Conservation (phyloP, 1,140 invertebrate species). For the Diabrotica virgifera region DNA sequence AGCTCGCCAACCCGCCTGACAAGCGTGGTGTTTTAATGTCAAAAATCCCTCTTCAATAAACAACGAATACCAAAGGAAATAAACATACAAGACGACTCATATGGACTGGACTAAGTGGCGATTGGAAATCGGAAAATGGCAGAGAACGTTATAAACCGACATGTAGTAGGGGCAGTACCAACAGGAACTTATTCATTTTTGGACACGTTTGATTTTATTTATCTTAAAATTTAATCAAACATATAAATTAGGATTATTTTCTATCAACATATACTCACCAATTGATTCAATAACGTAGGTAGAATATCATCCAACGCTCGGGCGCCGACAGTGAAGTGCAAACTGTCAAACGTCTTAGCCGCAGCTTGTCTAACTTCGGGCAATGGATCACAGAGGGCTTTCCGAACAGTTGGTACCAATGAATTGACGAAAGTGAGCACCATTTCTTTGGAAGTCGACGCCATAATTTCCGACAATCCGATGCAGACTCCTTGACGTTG, state of each 20-base stretch:
- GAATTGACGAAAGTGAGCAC: constrained; percentile 91
- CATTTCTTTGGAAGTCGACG: constrained; percentile 93
- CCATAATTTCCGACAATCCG: constrained; percentile 97
- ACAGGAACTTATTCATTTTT: no score
- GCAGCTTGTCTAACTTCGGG: constrained; percentile 92
- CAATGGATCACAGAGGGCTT: constrained; percentile 89
- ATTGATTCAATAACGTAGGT: constrained; percentile 80
- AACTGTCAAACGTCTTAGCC: constrained; percentile 93
- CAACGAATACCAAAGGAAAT: no score
- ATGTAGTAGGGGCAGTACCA: constrained; percentile 56
- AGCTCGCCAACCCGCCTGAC: no score
- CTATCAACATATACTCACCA: constrained; percentile 51
- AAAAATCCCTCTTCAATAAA: no score
- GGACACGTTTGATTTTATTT: no score
- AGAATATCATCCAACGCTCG: constrained; percentile 97
- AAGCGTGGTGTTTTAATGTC: no score
- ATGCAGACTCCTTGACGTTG: constrained; percentile 98
- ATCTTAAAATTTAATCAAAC: no score
- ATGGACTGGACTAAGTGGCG: no score
- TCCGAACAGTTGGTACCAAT: constrained; percentile 93
- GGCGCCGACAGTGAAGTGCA: constrained; percentile 91
- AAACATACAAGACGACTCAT: no score
- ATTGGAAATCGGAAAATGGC: no score
- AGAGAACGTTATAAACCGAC: no score
- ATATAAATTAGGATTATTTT: no score